A percentile compares a stretch with the other conserved stretches of the same genome.
phyloP scores from a whole-genome alignment of 2,888 invertebrate species.

The Spodoptera littoralis region DNA sequence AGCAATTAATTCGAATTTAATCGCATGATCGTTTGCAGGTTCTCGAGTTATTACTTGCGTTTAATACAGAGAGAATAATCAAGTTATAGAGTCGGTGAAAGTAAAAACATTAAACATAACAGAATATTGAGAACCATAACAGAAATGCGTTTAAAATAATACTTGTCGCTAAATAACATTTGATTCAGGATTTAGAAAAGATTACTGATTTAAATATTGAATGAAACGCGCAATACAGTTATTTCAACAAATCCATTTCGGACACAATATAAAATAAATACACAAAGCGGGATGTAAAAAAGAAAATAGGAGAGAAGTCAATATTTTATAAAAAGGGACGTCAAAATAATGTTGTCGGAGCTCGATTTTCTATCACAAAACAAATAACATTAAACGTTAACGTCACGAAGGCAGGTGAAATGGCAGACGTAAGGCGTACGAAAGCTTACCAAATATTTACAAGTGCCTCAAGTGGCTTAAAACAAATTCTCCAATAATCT shows the following conservation, averaged over 20 bases:
- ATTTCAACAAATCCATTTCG: slow-evolving; percentile 24
- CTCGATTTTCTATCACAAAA: slow-evolving; percentile 63
- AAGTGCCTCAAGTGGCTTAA: slow-evolving; percentile 85
- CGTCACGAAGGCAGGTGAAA: slow-evolving; percentile 76
- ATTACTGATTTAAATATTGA: not conserved
- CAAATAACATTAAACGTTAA: slow-evolving; percentile 79
- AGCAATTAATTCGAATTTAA: slow-evolving; percentile 46
- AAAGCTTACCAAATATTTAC: slow-evolving; percentile 87
- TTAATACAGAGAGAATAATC: not conserved
- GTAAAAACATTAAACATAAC: no score
- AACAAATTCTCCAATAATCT: slow-evolving; percentile 88
- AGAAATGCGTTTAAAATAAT: no score
- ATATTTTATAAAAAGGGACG: slow-evolving; percentile 52
- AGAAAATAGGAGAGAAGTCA: slow-evolving; percentile 30
- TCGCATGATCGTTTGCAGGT: slow-evolving; percentile 45
- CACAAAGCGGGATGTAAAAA: slow-evolving; percentile 17
- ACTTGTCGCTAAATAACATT: no score
- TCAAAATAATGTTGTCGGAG: slow-evolving; percentile 56
- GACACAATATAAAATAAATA: slow-evolving; percentile 23
- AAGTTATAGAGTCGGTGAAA: no score
- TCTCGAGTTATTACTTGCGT: slow-evolving; percentile 3
- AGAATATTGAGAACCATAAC: no score
- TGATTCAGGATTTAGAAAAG: no score
- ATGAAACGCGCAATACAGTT: slow-evolving; percentile 1
- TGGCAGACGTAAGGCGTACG: slow-evolving; percentile 71